These are phyloP conservation scores for Petrolisthes manimaculis DNA, from an alignment of 2,888 invertebrate genomes.

Conservation along the genomic window DNA sequence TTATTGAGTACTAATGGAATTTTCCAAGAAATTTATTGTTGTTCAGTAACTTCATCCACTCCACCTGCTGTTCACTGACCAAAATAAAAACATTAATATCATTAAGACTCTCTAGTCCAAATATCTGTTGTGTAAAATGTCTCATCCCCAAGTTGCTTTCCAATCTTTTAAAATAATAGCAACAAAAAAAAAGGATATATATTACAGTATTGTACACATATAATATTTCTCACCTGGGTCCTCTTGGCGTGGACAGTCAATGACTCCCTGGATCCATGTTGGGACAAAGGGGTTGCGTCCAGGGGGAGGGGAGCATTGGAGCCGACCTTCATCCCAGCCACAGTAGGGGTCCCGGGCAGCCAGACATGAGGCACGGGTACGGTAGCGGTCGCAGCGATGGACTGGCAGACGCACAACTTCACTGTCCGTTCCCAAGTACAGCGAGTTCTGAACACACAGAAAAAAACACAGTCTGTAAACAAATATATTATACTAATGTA, in stretches of 20 bases:
- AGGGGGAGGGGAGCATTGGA: constrained; percentile 81
- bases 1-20: neutral
- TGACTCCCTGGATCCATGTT: constrained; percentile 82
- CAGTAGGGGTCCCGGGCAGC: constrained; percentile 93
- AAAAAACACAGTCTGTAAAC: constrained; percentile 7
- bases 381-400: constrained; percentile 83
- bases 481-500: neutral
- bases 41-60: no score
- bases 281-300: constrained; percentile 76
- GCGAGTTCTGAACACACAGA: constrained; percentile 74
- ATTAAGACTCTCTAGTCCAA: no score
- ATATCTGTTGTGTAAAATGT: no score
- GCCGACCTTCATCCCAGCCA: constrained; percentile 87
- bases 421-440: constrained; percentile 81
- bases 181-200: no score
- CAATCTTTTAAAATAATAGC: no score
- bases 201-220: no score
- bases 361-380: constrained; percentile 79
- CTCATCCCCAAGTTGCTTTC: no score
- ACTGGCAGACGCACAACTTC: constrained; percentile 81
- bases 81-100: no score
- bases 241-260: constrained; percentile 78
- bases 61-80: no score
- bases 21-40: no score
- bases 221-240: constrained; percentile 71